These are phyloP conservation scores for Axinella damicornis DNA, from an alignment of 37 sponge, comb jelly and placozoan species.

Conservation along the genomic window DNA sequence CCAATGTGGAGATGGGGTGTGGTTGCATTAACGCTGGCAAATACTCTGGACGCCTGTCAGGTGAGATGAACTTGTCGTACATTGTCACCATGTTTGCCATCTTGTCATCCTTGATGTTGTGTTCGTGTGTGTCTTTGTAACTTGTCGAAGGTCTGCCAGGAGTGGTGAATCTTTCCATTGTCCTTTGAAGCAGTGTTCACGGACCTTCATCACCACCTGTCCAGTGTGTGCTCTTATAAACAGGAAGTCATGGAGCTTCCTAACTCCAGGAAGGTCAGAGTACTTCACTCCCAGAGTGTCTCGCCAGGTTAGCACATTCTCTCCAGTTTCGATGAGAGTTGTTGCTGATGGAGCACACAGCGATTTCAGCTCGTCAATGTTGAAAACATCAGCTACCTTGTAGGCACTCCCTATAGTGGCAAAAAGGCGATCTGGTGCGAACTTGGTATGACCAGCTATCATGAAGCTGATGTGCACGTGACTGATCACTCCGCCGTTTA, in stretches of 20 bases:
- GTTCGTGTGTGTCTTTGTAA: neutral
- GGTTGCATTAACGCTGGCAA: neutral
- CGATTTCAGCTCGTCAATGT: constrained; percentile 13
- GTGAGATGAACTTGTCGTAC: constrained; percentile 5
- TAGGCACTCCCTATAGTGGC: constrained; percentile 21
- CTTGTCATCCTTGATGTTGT: constrained; percentile 1
- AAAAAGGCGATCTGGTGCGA: constrained; percentile 65
- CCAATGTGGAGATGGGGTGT: too few relatives aligned
- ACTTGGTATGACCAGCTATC: constrained; percentile 69
- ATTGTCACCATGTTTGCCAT: constrained; percentile 16
- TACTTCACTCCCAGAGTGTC: constrained; percentile 26
- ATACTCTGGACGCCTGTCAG: constrained; percentile 3
- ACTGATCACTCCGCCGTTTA: neutral
- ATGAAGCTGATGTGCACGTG: constrained; percentile 33
- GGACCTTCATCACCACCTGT: constrained; percentile 29
- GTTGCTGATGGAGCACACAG: neutral
- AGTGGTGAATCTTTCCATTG: neutral
- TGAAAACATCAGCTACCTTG: constrained; percentile 34
- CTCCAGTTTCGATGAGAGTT: constrained; percentile 9
- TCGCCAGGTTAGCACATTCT: constrained; percentile 16
- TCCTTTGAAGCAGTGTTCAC: constrained; percentile 20
- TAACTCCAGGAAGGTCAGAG: constrained; percentile 30
- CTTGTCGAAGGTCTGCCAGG: neutral
- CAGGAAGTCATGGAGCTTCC: constrained; percentile 48
- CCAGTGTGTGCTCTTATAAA: neutral